phyloP scores from a whole-genome alignment of 2,113 vertebrate genomes.

The Phocoena sinus region DNA sequence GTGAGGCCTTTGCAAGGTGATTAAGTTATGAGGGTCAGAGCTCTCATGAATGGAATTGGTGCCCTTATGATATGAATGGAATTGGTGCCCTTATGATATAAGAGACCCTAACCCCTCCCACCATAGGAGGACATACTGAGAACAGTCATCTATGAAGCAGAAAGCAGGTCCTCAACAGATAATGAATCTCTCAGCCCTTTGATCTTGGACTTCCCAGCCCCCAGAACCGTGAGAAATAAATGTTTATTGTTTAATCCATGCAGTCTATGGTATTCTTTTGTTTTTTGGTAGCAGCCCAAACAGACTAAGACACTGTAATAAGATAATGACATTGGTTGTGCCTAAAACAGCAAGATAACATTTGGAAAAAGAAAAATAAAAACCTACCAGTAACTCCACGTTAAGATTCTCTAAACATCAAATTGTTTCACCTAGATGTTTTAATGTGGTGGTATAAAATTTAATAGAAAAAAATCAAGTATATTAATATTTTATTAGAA shows the following conservation, averaged over 20 bases:
- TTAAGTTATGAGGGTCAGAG: neutral
- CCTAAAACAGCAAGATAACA: neutral
- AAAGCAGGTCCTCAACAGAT: neutral
- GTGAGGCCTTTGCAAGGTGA: neutral
- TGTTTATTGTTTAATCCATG: neutral
- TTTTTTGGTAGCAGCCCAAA: neutral
- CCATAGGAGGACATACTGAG: neutral
- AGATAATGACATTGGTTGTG: neutral
- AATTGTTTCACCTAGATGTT: neutral
- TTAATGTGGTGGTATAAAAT: neutral
- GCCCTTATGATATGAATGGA: neutral
- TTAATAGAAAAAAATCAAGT: neutral
- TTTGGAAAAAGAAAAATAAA: neutral
- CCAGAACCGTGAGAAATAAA: neutral
- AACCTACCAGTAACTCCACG: neutral
- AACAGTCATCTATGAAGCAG: neutral
- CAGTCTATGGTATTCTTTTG: neutral
- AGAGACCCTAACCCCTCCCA: neutral
- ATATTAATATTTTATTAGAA: neutral
- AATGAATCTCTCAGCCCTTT: neutral
- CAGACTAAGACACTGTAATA: neutral
- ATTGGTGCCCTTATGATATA: neutral
- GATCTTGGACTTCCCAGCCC: neutral
- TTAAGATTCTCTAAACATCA: neutral
- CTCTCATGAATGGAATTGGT: neutral